A percentile compares a stretch with the other conserved stretches of the same genome.
These are phyloP conservation scores for Eciton burchellii DNA, from an alignment of 1,140 invertebrate species.

Conservation along the genomic window DNA sequence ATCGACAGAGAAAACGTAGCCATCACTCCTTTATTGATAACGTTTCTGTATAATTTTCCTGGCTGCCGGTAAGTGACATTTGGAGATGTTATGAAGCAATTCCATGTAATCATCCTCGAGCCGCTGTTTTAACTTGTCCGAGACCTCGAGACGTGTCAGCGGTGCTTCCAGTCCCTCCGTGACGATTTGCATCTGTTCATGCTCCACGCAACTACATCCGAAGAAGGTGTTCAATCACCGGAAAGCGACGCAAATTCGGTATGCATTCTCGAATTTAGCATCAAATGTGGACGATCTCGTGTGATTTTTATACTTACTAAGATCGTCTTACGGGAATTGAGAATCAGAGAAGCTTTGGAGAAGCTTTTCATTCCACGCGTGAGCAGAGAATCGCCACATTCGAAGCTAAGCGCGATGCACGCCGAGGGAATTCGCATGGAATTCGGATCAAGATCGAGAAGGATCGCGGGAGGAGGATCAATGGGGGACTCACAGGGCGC, in stretches of 20 bases:
- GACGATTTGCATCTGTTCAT: conserved; percentile 85
- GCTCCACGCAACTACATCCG: conserved; percentile 84
- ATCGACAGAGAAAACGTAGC: not conserved
- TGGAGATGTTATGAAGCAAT: conserved; percentile 86
- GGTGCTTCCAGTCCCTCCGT: conserved; percentile 84
- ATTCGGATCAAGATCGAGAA: conserved; percentile 1
- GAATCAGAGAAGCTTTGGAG: too few relatives aligned
- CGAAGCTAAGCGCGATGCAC: not conserved
- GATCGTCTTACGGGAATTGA: too few relatives aligned
- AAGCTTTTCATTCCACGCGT: too few relatives aligned
- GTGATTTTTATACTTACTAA: not conserved
- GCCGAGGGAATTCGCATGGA: not conserved
- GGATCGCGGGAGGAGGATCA: not conserved
- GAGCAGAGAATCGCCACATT: not conserved
- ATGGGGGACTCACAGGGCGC: conserved; percentile 80
- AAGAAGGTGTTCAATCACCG: conserved; percentile 10
- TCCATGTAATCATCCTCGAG: conserved; percentile 81
- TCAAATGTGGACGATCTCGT: not conserved
- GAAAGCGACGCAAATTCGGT: not conserved
- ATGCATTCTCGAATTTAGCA: not conserved
- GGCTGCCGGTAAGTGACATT: conserved; percentile 86
- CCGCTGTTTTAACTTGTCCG: conserved; percentile 78
- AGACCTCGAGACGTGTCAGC: conserved; percentile 80
- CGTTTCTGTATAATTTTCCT: conserved; percentile 86
- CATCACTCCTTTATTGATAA: conserved; percentile 85